phyloP scores from a whole-genome alignment of 2,888 invertebrate species.

The Embidobia sp. region DNA sequence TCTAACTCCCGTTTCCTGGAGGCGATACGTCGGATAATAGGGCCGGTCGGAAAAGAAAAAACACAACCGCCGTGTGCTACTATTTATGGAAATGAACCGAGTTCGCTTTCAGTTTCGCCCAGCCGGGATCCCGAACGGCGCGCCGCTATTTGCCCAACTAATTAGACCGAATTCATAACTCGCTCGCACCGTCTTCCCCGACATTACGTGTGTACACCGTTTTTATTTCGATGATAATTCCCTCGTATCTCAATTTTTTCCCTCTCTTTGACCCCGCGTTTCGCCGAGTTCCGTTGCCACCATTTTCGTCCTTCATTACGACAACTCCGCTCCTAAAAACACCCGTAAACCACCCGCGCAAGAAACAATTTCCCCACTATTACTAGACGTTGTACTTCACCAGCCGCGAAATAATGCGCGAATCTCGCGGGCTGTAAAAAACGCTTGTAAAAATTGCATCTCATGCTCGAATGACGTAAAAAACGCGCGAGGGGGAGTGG shows the following conservation, averaged over 20 bases:
- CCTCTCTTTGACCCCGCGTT: not conserved
- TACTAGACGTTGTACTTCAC: too few relatives aligned
- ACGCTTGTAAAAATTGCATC: conserved; percentile 16
- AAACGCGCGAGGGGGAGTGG: not conserved
- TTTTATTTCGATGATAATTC: conserved; percentile 71
- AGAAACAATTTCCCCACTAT: too few relatives aligned
- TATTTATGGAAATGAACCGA: conserved; percentile 64
- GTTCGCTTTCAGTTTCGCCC: conserved; percentile 56
- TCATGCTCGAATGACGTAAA: conserved; percentile 1
- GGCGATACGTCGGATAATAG: conserved; percentile 21
- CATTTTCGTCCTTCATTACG: too few relatives aligned
- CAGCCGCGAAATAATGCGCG: conserved; percentile 12
- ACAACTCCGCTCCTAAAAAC: too few relatives aligned
- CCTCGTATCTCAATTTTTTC: conserved; percentile 43
- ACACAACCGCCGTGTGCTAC: conserved; percentile 46
- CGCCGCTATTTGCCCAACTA: conserved; percentile 75
- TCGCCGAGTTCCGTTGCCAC: too few relatives aligned
- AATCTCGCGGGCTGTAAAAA: conserved; percentile 9
- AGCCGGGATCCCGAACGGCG: conserved; percentile 62
- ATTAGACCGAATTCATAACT: conserved; percentile 78
- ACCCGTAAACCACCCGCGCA: conserved; percentile 15
- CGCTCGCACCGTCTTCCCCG: conserved; percentile 61
- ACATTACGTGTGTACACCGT: conserved; percentile 56
- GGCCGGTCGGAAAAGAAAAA: conserved; percentile 16
- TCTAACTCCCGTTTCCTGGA: conserved; percentile 67